Conservation (phyloP, 1,140 invertebrate genomes). For the Phortica variegata region DNA sequence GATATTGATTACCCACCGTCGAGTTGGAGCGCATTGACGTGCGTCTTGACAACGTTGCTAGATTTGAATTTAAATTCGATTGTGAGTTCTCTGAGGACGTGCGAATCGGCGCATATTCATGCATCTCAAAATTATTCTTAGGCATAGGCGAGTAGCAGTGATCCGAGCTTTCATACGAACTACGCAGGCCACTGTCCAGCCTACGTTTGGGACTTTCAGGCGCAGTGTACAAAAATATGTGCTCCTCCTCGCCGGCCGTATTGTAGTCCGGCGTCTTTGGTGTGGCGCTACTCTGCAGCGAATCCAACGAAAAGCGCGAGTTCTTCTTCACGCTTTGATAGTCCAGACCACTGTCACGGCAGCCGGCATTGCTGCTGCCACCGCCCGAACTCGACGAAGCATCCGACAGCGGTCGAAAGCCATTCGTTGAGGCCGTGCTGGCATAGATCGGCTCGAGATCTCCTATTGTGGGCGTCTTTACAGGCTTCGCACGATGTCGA, state of each 20-base stretch:
- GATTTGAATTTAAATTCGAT: background rate
- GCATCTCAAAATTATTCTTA: constrained; percentile 40
- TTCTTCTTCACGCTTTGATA: constrained; percentile 52
- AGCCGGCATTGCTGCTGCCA: constrained; percentile 25
- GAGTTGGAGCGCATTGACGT: constrained; percentile 37
- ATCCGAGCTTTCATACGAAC: constrained; percentile 43
- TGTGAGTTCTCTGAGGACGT: constrained; percentile 11
- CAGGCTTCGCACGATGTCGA: constrained; percentile 33
- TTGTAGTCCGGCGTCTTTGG: constrained; percentile 52
- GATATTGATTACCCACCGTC: constrained; percentile 24
- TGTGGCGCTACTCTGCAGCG: constrained; percentile 48
- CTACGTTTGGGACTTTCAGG: constrained; percentile 45
- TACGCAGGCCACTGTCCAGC: constrained; percentile 42
- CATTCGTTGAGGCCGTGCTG: constrained; percentile 14
- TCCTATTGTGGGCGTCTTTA: constrained; percentile 43
- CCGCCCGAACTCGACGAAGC: constrained; percentile 45
- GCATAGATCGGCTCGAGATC: constrained; percentile 50
- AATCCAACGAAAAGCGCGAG: constrained; percentile 49
- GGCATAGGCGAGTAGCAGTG: constrained; percentile 43
- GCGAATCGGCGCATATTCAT: constrained; percentile 25
- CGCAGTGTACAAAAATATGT: constrained; percentile 51
- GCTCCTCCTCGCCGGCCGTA: constrained; percentile 48
- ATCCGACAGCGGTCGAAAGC: constrained; percentile 46
- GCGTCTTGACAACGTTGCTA: constrained; percentile 9
- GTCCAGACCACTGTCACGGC: constrained; percentile 33